A percentile compares a stretch with the other conserved stretches of the same genome.
phyloP scores from a whole-genome alignment of 1,140 invertebrate species.

The Drosophila bifasciata region DNA sequence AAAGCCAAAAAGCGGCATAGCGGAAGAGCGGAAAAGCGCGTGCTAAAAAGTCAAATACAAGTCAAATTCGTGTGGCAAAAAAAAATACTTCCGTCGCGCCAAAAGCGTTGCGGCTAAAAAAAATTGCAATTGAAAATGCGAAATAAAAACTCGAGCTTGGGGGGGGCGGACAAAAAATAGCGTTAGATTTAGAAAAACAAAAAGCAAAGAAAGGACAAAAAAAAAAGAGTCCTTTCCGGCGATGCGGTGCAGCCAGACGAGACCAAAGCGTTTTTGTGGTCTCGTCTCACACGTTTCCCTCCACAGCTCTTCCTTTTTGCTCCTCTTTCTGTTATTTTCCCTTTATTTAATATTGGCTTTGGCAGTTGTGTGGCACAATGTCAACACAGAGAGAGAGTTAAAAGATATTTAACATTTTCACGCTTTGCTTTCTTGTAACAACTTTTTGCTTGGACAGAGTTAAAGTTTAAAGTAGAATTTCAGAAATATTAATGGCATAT shows the following conservation, averaged over 20 bases:
- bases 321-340: slow-evolving; percentile 29
- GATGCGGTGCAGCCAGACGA: slow-evolving; percentile 51
- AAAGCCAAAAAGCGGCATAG: slow-evolving; percentile 26
- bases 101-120: slow-evolving; percentile 46
- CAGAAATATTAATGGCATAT: too few species aligned
- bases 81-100: slow-evolving; percentile 67
- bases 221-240: slow-evolving; percentile 44
- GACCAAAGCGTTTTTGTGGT: slow-evolving; percentile 65
- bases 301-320: slow-evolving; percentile 20
- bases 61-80: slow-evolving; percentile 71
- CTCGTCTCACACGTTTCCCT: slow-evolving; percentile 44
- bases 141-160: slow-evolving; percentile 59
- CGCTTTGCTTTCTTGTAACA: slow-evolving; percentile 16
- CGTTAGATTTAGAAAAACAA: slow-evolving; percentile 75
- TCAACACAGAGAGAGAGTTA: slow-evolving; percentile 47
- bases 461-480: not conserved
- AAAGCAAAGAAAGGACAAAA: slow-evolving; percentile 61
- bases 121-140: slow-evolving; percentile 75
- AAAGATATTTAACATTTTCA: slow-evolving; percentile 36
- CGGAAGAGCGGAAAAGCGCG: slow-evolving; percentile 34
- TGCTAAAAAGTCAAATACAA: slow-evolving; percentile 48
- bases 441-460: slow-evolving; percentile 19
- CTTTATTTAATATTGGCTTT: slow-evolving; percentile 53
- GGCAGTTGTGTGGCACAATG: slow-evolving; percentile 49
- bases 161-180: slow-evolving; percentile 57